phyloP scores from a whole-genome alignment of 2,113 vertebrate species.

The Gallinago paraguaiae region DNA sequence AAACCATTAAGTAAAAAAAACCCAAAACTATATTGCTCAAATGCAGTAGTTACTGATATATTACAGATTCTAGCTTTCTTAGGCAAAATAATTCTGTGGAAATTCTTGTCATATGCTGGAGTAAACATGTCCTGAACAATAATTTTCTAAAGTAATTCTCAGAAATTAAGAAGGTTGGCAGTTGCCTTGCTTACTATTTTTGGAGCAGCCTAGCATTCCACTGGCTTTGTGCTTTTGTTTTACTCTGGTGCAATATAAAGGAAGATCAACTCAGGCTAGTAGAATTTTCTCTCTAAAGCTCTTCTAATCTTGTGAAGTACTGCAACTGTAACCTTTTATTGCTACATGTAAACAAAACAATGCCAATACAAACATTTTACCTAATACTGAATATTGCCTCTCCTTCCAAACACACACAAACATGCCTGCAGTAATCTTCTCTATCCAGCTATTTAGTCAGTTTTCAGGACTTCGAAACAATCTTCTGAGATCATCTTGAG shows the following conservation, averaged over 20 bases:
- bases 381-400: neutral
- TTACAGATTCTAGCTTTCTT: neutral
- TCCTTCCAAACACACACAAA: neutral
- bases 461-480: neutral
- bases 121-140: neutral
- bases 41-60: neutral
- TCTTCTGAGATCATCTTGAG: neutral
- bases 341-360: neutral
- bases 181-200: neutral
- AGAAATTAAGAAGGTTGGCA: neutral
- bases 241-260: neutral
- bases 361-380: neutral
- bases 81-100: neutral
- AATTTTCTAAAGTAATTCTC: neutral
- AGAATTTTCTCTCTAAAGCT: neutral
- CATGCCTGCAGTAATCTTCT: neutral
- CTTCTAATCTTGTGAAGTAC: neutral
- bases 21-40: neutral
- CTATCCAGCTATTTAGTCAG: neutral
- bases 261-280: neutral
- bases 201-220: neutral
- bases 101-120: neutral
- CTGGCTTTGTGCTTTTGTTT: neutral
- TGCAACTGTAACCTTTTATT: neutral
- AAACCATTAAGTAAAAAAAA: neutral